Conservation (phyloP, 2,113 vertebrate species). For the Microcebus murinus region DNA sequence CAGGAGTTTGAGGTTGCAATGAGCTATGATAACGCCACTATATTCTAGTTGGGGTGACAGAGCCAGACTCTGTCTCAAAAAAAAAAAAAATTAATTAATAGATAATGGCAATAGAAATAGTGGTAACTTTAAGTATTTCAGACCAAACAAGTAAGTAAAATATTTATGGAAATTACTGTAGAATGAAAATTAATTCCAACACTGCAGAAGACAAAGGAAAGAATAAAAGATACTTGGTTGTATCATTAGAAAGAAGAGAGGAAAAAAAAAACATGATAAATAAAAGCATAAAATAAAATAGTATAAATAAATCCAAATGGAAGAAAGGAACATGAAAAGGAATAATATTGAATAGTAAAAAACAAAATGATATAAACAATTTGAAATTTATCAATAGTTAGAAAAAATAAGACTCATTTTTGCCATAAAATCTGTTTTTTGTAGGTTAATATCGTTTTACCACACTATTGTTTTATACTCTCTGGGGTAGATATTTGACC, state of each 20-base stretch:
- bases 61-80: too few species aligned
- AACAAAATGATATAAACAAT: not conserved
- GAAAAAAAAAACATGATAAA: not conserved
- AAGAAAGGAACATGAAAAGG: not conserved
- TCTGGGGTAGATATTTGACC: too few species aligned
- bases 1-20: too few species aligned
- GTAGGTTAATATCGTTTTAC: too few species aligned
- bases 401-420: not conserved
- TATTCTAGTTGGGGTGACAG: too few species aligned
- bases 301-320: not conserved
- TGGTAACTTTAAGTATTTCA: not conserved
- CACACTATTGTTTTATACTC: too few species aligned
- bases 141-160: not conserved
- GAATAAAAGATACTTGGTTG: not conserved
- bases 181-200: not conserved
- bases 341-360: not conserved
- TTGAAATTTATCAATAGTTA: not conserved
- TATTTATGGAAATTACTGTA: not conserved
- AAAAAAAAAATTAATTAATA: too few species aligned
- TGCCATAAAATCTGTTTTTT: too few species aligned
- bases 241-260: not conserved
- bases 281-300: not conserved
- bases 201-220: not conserved
- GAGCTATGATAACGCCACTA: too few species aligned
- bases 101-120: not conserved